Conservation (phyloP, 64 coral and sea anemone species). For the Montipora capricornis region DNA sequence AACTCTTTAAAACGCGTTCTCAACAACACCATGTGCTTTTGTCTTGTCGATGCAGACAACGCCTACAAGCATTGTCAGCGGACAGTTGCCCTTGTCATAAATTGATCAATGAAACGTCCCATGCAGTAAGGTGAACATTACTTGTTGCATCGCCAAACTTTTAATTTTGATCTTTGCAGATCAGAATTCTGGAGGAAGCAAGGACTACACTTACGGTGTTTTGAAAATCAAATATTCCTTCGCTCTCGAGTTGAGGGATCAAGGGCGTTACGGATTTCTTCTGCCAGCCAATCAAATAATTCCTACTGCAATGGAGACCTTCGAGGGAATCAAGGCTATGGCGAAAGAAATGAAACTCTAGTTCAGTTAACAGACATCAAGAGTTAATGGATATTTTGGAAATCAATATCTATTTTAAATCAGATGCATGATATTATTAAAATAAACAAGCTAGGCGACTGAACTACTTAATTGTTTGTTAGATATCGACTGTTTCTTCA, state of each 20-base stretch:
- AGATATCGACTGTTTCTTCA: no score
- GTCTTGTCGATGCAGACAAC: no score
- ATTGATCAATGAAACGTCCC: no score
- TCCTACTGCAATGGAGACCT: slow-evolving; percentile 71
- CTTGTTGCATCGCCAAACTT: no score
- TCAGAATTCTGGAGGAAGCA: slow-evolving; percentile 72
- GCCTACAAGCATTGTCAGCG: no score
- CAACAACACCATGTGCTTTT: no score
- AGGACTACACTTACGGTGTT: slow-evolving; percentile 68
- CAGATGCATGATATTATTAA: not conserved
- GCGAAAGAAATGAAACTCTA: slow-evolving; percentile 53
- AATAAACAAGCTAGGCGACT: not conserved
- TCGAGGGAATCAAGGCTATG: slow-evolving; percentile 69
- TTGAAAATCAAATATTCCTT: slow-evolving; percentile 71
- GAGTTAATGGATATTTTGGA: not conserved
- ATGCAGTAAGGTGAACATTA: no score
- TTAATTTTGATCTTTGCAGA: slow-evolving; percentile 12
- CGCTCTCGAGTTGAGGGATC: slow-evolving; percentile 65
- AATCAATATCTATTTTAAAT: not conserved
- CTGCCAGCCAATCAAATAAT: slow-evolving; percentile 58
- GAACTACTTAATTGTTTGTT: not conserved
- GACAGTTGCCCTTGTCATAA: no score
- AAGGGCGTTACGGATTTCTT: slow-evolving; percentile 49
- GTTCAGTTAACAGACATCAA: not conserved
- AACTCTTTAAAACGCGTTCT: no score